Conservation (phyloP, 37 sponge, comb jelly and placozoan species). For the Diacarnus erythraeanus region DNA sequence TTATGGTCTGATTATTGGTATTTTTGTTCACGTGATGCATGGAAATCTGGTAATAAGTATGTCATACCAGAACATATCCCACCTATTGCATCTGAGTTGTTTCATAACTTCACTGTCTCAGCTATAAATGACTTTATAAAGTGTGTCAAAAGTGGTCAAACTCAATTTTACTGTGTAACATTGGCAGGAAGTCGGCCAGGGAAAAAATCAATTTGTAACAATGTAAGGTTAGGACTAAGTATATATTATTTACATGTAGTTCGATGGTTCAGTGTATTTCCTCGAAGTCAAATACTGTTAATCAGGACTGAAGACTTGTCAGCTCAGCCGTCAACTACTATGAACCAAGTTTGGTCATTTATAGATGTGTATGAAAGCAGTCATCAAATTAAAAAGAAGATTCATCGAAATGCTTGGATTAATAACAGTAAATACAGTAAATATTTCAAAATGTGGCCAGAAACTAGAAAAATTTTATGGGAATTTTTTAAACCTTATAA, state of each 20-base stretch:
- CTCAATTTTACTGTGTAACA: slow-evolving; percentile 16
- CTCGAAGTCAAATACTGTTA: slow-evolving; percentile 11
- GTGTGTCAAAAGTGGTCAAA: slow-evolving; percentile 1
- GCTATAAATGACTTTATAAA: slow-evolving; percentile 5
- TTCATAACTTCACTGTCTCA: slow-evolving; percentile 22
- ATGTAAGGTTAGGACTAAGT: slow-evolving; percentile 22
- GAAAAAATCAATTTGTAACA: not conserved
- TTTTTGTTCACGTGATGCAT: slow-evolving; percentile 23
- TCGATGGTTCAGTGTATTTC: slow-evolving; percentile 35
- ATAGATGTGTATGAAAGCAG: not conserved
- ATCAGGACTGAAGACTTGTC: slow-evolving; percentile 19
- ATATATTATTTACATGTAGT: slow-evolving; percentile 40
- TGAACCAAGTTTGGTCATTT: slow-evolving; percentile 21
- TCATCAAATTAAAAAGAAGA: not conserved
- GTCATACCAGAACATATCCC: not conserved
- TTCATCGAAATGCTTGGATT: slow-evolving; percentile 27
- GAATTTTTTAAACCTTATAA: slow-evolving; percentile 49
- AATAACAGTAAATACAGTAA: slow-evolving; percentile 8
- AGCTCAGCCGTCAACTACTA: not conserved
- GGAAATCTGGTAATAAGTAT: not conserved
- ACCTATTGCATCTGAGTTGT: slow-evolving; percentile 15
- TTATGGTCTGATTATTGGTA: slow-evolving; percentile 61
- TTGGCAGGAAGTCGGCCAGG: not conserved
- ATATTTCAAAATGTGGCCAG: slow-evolving; percentile 33
- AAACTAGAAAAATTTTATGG: slow-evolving; percentile 4